Percentiles rank a stretch among this genome's conserved stretches.
Conservation (phyloP, 2,797 vertebrate species). For the Champsocephalus gunnari region DNA sequence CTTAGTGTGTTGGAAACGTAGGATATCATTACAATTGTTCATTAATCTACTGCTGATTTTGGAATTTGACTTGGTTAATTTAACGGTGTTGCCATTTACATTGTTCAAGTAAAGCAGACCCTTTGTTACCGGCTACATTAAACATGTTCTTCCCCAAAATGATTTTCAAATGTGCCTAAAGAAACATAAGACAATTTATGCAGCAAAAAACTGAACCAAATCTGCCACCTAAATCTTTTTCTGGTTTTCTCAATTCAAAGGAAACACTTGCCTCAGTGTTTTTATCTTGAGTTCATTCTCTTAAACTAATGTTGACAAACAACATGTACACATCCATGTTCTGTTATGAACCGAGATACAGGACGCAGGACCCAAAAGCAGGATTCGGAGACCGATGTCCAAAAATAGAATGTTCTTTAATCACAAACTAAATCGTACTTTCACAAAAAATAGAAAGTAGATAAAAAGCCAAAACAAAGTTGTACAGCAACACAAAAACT, state of each 20-base stretch:
- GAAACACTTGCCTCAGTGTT: background rate
- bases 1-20: background rate
- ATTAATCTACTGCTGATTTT: background rate
- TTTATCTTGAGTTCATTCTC: background rate
- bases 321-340: background rate
- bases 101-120: background rate
- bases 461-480: too few species aligned
- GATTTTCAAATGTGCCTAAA: background rate
- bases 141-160: background rate
- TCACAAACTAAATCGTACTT: too few species aligned
- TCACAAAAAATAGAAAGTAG: too few species aligned
- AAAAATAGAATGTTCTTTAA: too few species aligned
- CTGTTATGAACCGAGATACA: background rate
- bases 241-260: background rate
- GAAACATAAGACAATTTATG: background rate
- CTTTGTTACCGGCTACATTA: background rate
- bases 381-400: too few species aligned
- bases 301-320: conserved; percentile 1
- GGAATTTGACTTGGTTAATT: conserved; percentile 22
- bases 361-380: too few species aligned
- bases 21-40: background rate
- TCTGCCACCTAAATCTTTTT: conserved; percentile 3
- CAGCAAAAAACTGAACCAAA: background rate
- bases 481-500: too few species aligned
- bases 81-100: background rate